Evolutionary conservation across 30 jellyfish, hydroid and myxozoan species (phyloP).

Genomic region (Aurelia sp.): DNA sequence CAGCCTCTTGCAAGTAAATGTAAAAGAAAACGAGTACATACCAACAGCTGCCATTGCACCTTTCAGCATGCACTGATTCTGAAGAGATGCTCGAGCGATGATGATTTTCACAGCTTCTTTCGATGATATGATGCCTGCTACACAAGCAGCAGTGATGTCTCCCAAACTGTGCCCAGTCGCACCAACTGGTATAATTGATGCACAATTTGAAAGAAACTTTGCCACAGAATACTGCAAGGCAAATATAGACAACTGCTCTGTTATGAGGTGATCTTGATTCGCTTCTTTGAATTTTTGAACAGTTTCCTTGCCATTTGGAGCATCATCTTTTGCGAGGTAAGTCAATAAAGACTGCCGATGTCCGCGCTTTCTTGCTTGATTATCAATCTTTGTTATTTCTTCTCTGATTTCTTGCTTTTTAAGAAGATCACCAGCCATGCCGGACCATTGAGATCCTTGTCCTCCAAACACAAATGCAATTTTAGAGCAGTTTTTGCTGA

Average conservation of each 20-base stretch:
- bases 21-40: neutral
- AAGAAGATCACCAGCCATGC: slow-evolving; percentile 69
- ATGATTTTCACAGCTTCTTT: slow-evolving; percentile 65
- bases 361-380: slow-evolving; percentile 42
- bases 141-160: slow-evolving; percentile 76
- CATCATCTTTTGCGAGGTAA: slow-evolving; percentile 32
- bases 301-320: too few species aligned
- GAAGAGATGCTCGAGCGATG: slow-evolving; percentile 73
- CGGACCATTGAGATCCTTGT: slow-evolving; percentile 82
- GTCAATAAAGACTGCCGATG: slow-evolving; percentile 45
- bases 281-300: neutral
- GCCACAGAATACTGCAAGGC: slow-evolving; percentile 74
- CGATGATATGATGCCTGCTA: slow-evolving; percentile 45
- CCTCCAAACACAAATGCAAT: slow-evolving; percentile 76
- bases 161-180: slow-evolving; percentile 80
- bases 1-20: neutral
- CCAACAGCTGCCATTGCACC: slow-evolving; percentile 84
- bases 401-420: slow-evolving; percentile 6
- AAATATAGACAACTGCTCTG: slow-evolving; percentile 65
- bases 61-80: slow-evolving; percentile 29
- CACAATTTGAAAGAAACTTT: slow-evolving; percentile 21
- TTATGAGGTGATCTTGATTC: slow-evolving; percentile 38
- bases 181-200: slow-evolving; percentile 48
- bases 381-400: slow-evolving; percentile 19
- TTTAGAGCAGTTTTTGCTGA: slow-evolving; percentile 11